These are phyloP conservation scores for Chascanopsetta lugubris DNA, from an alignment of 2,113 vertebrate genomes.

Conservation along the genomic window DNA sequence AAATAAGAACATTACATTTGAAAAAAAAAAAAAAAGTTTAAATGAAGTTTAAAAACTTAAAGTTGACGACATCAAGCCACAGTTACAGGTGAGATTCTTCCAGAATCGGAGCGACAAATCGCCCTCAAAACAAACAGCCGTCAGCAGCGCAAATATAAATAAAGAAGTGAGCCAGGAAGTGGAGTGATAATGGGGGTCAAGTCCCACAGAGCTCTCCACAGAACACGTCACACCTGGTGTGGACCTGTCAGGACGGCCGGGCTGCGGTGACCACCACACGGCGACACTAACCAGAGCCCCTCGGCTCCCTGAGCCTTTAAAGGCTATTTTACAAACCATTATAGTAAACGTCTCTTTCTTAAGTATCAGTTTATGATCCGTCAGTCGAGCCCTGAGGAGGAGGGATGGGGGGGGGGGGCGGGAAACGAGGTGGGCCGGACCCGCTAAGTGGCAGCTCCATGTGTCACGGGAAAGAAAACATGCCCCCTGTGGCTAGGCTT, in stretches of 20 bases:
- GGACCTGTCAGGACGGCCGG: conserved; percentile 33
- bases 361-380: conserved; percentile 72
- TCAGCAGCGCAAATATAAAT: too few relatives aligned
- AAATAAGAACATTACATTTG: background rate
- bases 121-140: background rate
- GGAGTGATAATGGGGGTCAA: conserved; percentile 53
- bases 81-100: conserved; percentile 21
- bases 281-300: conserved; percentile 67
- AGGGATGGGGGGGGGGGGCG: background rate
- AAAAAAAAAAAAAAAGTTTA: too few relatives aligned
- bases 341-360: conserved; percentile 66
- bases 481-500: conserved; percentile 54
- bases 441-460: conserved; percentile 71
- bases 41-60: too few relatives aligned
- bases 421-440: conserved; percentile 24
- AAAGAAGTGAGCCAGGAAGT: conserved; percentile 38
- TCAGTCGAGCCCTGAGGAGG: conserved; percentile 29
- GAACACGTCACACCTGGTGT: conserved; percentile 70
- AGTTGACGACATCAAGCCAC: background rate
- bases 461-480: conserved; percentile 76
- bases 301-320: conserved; percentile 59
- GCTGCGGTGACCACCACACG: conserved; percentile 30
- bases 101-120: conserved; percentile 4
- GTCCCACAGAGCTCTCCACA: conserved; percentile 36
- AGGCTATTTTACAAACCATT: conserved; percentile 75